These are phyloP conservation scores for Cephus spinipes DNA, from an alignment of 2,888 invertebrate species.

Conservation along the genomic window DNA sequence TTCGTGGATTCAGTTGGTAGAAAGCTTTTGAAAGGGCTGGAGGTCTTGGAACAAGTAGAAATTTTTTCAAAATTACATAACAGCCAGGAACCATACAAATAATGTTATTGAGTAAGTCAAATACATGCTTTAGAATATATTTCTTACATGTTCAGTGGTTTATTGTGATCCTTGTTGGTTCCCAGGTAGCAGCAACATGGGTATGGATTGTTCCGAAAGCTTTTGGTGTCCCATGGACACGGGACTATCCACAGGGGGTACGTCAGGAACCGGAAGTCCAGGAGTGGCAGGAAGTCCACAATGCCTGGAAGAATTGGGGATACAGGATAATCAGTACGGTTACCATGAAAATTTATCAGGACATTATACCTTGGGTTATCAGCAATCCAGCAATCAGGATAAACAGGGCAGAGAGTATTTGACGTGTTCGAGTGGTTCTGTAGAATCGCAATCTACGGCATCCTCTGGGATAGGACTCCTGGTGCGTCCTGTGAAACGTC, in stretches of 20 bases:
- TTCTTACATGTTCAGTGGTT: background rate
- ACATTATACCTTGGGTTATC: background rate
- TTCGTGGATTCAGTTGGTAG: background rate
- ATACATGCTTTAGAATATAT: background rate
- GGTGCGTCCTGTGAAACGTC: conserved; percentile 70
- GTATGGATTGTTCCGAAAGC: background rate
- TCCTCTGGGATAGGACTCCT: conserved; percentile 32
- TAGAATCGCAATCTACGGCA: conserved; percentile 22
- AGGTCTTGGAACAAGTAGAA: background rate
- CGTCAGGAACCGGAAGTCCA: conserved; percentile 17
- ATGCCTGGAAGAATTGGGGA: conserved; percentile 17
- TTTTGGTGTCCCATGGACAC: conserved; percentile 21
- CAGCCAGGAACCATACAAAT: background rate
- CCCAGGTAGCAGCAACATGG: background rate
- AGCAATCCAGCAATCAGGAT: background rate
- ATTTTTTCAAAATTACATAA: background rate
- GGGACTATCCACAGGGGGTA: conserved; percentile 14
- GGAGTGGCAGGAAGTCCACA: conserved; percentile 13
- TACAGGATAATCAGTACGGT: conserved; percentile 6
- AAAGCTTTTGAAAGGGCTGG: background rate
- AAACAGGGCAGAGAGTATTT: background rate
- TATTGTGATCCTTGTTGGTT: background rate
- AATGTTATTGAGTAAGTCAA: background rate
- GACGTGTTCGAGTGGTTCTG: background rate
- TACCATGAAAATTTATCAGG: background rate